These are phyloP conservation scores for Synchiropus splendidus DNA, from an alignment of 2,113 vertebrate genomes.

Conservation along the genomic window DNA sequence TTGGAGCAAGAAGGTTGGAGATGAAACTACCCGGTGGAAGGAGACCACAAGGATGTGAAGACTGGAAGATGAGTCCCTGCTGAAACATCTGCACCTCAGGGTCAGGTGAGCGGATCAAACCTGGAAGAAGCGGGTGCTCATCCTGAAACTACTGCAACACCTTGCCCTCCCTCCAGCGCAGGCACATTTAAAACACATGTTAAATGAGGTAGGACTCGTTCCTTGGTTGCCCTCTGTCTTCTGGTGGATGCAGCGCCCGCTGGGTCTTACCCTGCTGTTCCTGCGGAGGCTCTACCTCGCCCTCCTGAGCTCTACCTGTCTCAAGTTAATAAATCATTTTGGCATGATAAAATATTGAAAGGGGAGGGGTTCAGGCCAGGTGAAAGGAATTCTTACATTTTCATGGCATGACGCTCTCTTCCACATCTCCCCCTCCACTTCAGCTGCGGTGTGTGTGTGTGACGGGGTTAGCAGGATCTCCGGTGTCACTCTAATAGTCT, in stretches of 20 bases:
- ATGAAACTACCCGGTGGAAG: too few species aligned
- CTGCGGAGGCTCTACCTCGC: conserved; percentile 59
- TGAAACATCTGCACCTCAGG: too few species aligned
- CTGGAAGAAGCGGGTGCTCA: too few species aligned
- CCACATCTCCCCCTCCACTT: conserved; percentile 68
- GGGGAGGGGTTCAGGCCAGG: conserved; percentile 68
- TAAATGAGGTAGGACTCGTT: conserved; percentile 20
- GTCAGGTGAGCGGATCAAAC: too few species aligned
- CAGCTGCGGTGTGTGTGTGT: conserved; percentile 63
- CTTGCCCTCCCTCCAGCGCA: too few species aligned
- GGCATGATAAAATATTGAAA: conserved; percentile 90
- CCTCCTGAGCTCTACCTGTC: conserved; percentile 71
- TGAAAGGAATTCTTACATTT: conserved; percentile 94
- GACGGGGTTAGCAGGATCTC: conserved; percentile 65
- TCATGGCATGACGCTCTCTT: conserved; percentile 86
- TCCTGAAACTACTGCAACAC: too few species aligned
- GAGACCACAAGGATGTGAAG: too few species aligned
- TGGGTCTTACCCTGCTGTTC: conserved; percentile 54
- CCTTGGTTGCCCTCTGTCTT: conserved; percentile 26
- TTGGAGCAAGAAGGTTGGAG: too few species aligned
- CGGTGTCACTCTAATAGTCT: conserved; percentile 89
- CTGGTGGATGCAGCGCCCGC: conserved; percentile 38
- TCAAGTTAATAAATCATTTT: conserved; percentile 84
- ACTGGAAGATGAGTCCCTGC: too few species aligned
- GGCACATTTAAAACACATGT: conserved; percentile 3